A percentile compares a stretch with the other conserved stretches of the same genome.
Evolutionary conservation across 2,113 vertebrate genomes (phyloP).

Genomic region (Hemicordylus capensis): DNA sequence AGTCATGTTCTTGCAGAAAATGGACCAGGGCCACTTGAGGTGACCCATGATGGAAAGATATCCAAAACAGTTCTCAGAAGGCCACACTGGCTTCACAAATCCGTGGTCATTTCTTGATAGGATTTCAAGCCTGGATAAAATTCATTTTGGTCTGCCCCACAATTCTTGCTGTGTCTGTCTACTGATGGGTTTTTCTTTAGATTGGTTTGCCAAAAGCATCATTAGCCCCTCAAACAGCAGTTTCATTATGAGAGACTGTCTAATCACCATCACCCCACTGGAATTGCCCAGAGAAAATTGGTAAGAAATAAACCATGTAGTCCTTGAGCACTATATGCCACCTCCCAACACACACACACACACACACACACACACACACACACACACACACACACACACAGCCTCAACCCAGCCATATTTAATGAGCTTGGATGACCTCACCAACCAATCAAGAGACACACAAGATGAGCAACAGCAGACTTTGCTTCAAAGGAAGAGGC

Average conservation of each 20-base stretch:
- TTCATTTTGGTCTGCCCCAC: background rate
- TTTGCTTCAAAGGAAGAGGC: background rate
- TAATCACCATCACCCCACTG: background rate
- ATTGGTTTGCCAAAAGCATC: background rate
- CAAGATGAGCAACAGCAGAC: background rate
- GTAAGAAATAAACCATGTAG: background rate
- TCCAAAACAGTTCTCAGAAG: background rate
- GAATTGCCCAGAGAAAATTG: background rate
- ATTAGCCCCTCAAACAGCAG: background rate
- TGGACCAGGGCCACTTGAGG: background rate
- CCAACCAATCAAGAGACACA: background rate
- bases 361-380: too few species aligned
- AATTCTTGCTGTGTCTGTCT: background rate
- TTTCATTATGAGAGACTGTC: background rate
- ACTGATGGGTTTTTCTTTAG: background rate
- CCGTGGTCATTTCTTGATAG: background rate
- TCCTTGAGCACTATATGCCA: background rate
- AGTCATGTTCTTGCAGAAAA: background rate
- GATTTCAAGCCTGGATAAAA: background rate
- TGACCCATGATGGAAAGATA: background rate
- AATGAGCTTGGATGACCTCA: background rate
- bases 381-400: too few species aligned
- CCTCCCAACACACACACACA: too few species aligned
- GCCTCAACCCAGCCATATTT: background rate
- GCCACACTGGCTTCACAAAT: background rate